Evolutionary conservation across 2,888 invertebrate genomes (phyloP), one percentile per base, ranked within the genome.

Genomic region (Plagodis pulveraria): DNA sequence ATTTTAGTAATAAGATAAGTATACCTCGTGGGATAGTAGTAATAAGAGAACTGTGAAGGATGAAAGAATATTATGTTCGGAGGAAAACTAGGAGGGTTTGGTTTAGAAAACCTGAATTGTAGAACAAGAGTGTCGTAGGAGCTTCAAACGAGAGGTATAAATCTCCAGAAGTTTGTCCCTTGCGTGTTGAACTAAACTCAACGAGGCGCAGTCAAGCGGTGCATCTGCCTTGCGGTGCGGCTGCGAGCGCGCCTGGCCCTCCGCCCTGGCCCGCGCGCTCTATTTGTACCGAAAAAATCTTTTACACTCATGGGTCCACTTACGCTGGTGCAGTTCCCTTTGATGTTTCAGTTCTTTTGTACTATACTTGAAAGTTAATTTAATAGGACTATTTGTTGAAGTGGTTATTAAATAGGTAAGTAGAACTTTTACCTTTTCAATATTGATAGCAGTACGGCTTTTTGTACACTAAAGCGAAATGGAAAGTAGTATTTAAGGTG

Each of bases 151-250:
- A 22, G 22, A 22, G 22, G 22, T 22, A 22, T 22, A 22, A 22
- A 2, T 4, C 22, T 22, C 22, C 22, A 22, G 11, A 41, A 41
- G 50, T 46, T 51, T 56, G 59, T 57, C 36, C n/a, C 62, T 67
- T 69, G 60, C n/a, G n/a, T n/a, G n/a, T n/a, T 2, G 40, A 10
- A 10, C 10, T 10, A 68, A 54, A 66, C 62, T 49, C 71, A 78
- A 10, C 10, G 10, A 68, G 53, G 67, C 62, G 50, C 71, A 78
- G 75, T 73, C 83, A 83, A 81, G 81, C 58, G 58, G 62, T 72
- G 78, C 81, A 80, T 78, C 77, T 76, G 78, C 72, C 67, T 69
- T 70, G 66, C 63, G 66, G 70, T 70, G 66, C 63, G 66, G 63
- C 62, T 36, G 69, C 68, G n/a, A n/a, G n/a, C n/a, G n/a, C n/a